phyloP scores from a whole-genome alignment of 2,797 vertebrate species.

The Botia kubotai region DNA sequence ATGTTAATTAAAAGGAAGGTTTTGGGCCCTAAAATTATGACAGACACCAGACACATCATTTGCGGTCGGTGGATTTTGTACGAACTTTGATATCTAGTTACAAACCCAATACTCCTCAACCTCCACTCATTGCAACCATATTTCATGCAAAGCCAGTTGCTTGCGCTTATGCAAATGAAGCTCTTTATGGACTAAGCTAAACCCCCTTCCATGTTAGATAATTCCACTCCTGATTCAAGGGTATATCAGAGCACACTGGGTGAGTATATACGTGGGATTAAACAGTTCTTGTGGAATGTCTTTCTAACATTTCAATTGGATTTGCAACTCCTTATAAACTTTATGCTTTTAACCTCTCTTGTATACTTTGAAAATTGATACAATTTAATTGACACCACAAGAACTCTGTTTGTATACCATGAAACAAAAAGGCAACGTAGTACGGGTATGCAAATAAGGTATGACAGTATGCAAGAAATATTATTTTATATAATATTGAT shows the following conservation, averaged over 20 bases:
- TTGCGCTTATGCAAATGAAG: constrained; percentile 69
- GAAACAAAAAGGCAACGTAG: no score
- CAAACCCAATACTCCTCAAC: not conserved
- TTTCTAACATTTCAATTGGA: constrained; percentile 61
- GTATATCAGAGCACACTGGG: constrained; percentile 55
- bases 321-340: constrained; percentile 54
- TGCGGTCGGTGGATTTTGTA: constrained; percentile 13
- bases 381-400: not conserved
- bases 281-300: constrained; percentile 33
- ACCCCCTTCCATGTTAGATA: constrained; percentile 62
- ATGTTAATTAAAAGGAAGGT: constrained; percentile 5
- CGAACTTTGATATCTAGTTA: constrained; percentile 17
- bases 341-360: constrained; percentile 2
- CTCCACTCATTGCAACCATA: not conserved
- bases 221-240: constrained; percentile 62
- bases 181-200: constrained; percentile 67
- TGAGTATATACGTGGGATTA: constrained; percentile 55
- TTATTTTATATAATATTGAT: no score
- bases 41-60: not conserved
- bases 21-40: not conserved
- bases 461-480: no score
- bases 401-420: not conserved
- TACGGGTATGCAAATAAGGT: no score
- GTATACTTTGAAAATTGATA: constrained; percentile 2
- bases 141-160: constrained; percentile 18